phyloP scores from a whole-genome alignment of 2,888 invertebrate species.

The Lycophotia porphyrea region DNA sequence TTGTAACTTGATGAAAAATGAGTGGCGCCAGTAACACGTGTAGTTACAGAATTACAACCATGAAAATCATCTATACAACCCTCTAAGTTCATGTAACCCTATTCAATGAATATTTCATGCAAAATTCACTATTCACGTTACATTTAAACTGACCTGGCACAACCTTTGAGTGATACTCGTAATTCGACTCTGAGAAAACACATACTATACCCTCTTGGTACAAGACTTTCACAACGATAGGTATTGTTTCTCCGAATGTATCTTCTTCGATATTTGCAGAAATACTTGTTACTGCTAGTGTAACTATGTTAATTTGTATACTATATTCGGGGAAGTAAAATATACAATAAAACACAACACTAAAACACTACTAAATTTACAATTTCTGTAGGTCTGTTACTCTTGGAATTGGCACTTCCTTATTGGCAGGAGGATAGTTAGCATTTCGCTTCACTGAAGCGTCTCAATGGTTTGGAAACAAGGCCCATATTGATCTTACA shows the following conservation, averaged over 20 bases:
- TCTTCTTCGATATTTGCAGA: background rate
- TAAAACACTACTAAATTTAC: background rate
- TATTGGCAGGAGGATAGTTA: background rate
- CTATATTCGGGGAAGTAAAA: background rate
- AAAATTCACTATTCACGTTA: too few species aligned
- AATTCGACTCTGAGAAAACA: slow-evolving; percentile 3
- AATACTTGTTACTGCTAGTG: background rate
- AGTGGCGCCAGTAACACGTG: too few species aligned
- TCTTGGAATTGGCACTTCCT: background rate
- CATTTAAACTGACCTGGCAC: background rate
- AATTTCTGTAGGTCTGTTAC: background rate
- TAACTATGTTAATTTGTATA: slow-evolving; percentile 1
- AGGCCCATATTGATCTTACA: background rate
- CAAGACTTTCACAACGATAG: background rate
- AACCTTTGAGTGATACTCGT: background rate
- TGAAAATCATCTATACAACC: too few species aligned
- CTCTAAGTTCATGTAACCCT: too few species aligned
- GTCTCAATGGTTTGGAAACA: background rate
- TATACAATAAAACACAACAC: background rate
- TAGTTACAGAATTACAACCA: too few species aligned
- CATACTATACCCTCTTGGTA: background rate
- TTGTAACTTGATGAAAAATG: too few species aligned
- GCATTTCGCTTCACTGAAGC: background rate
- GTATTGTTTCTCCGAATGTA: background rate
- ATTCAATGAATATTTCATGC: too few species aligned